Evolutionary conservation across 35 echinoderm and acorn worm genomes (phyloP).

Genomic region (Ophioderma brevispina): DNA sequence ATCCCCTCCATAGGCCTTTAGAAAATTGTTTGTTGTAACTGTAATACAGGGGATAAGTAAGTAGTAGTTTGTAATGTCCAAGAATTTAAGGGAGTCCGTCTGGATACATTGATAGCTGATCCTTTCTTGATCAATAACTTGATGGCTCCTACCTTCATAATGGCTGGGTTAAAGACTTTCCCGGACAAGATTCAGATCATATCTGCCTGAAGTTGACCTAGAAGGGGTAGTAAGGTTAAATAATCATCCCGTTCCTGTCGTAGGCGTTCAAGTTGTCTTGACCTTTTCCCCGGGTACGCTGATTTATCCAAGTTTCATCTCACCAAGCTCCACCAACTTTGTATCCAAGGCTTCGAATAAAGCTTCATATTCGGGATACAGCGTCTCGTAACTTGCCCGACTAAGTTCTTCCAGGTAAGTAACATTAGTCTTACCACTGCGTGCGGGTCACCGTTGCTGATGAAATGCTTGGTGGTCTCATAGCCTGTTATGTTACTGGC

Average conservation of each 20-base stretch:
- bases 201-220: neutral
- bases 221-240: neutral
- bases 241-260: neutral
- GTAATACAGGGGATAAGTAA: neutral
- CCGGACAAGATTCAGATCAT: neutral
- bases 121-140: neutral
- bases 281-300: neutral
- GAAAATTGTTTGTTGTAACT: neutral
- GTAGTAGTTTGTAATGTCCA: neutral
- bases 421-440: neutral
- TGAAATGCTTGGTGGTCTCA: neutral
- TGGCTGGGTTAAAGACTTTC: neutral
- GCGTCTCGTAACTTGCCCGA: neutral
- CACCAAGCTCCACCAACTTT: neutral
- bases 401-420: neutral
- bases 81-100: neutral
- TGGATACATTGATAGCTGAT: neutral
- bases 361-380: neutral
- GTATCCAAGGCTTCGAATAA: neutral
- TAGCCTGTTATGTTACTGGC: neutral
- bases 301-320: neutral
- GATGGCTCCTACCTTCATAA: neutral
- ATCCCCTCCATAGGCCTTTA: slow-evolving; percentile 15
- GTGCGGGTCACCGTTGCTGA: neutral
- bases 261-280: neutral